Percentiles rank a stretch among this genome's conserved stretches.
Conservation (phyloP, 2,113 vertebrate species). For the Todiramphus chloris region DNA sequence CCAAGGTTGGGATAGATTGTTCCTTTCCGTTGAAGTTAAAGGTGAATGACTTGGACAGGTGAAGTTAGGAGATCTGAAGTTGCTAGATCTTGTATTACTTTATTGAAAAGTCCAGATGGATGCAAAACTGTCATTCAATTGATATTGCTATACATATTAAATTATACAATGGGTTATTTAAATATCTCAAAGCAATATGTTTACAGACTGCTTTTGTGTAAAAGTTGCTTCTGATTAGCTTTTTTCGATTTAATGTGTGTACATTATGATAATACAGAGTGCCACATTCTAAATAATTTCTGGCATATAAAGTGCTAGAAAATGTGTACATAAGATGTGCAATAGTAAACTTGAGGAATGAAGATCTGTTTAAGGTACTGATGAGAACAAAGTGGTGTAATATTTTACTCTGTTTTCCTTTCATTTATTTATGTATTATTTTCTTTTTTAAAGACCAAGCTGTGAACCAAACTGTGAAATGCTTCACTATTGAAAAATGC, state of each 20-base stretch:
- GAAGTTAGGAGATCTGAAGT: background rate
- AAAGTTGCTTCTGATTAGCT: background rate
- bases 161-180: background rate
- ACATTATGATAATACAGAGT: background rate
- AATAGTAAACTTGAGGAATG: background rate
- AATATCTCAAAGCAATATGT: background rate
- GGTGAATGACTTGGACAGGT: background rate
- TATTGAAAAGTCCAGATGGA: background rate
- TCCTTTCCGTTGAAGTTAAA: background rate
- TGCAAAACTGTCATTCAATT: background rate
- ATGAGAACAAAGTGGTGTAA: background rate
- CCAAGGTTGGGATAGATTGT: background rate
- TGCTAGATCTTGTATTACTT: background rate
- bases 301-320: background rate
- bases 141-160: background rate
- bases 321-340: background rate
- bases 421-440: background rate
- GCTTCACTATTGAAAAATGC: background rate
- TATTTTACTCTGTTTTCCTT: background rate
- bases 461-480: background rate
- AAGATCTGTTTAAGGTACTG: background rate
- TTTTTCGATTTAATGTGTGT: background rate
- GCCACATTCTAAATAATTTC: background rate
- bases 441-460: background rate
- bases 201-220: background rate